Base-by-base conservation (phyloP, 1,140 invertebrate genomes). In the Cyphomyrmex costatus region DNA sequence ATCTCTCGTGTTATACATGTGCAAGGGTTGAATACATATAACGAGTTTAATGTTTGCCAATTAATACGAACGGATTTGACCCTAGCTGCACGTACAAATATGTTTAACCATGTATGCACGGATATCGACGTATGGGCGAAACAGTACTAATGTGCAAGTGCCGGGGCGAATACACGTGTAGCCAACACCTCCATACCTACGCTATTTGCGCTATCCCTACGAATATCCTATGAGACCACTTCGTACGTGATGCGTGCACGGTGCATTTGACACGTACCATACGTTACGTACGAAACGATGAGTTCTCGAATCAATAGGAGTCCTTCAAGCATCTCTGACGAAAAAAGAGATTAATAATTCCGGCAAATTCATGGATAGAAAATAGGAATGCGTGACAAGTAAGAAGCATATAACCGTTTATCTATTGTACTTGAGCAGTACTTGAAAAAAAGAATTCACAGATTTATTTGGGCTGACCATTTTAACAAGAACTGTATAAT, bases 231-330 rank as follows among this genome's bases (percentile, higher is more conserved):
- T 83, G 85, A 84, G 79, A 86, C 86, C 89, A 83, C 89, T 91
- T 80, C 86, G 89, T 60, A 86, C 89, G 89, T 88, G 71, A 86
- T 73, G 78, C 89, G 86, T 80, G 89, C 66, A 70, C 56, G 70
- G 4, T 88, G 89, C 86, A 85, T 88, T 90, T 90, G 89, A 85
- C 89, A 90, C 86, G 86, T 90, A 90, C 83, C 89, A 88, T 90
- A 88, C 77, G 89, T 90, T 89, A 84, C 89, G 36, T 63, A 53
- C 42, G 86, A 80, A 86, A 76, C 89, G 83, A 91, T 76, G 86
- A 77, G 74, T 80, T 80, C 86, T 73, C 82, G 33, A 51, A 60
- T 86, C 89, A 85, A 90, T 90, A 65, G 56, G 61, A 70, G 87
- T 73, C 79, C 49, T 60, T 83, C 68, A 42, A 83, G 36, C 53